Evolutionary conservation across 1,140 invertebrate species (phyloP).

Genomic region (Ctenoplectra terminalis): DNA sequence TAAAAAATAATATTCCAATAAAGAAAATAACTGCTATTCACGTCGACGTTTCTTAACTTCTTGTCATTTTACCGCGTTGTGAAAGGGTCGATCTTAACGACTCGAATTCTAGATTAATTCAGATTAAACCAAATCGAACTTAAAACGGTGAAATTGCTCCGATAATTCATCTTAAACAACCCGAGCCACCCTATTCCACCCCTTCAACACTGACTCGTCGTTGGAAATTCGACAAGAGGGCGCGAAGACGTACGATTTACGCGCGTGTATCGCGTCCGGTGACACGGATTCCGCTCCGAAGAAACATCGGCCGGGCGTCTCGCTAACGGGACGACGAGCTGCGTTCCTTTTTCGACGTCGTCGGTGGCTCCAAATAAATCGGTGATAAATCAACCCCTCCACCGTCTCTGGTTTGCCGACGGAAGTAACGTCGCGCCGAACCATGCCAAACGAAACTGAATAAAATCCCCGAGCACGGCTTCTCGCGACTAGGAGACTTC

Average conservation of each 20-base stretch:
- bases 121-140: too few species aligned
- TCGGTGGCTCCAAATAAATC: constrained; percentile 9
- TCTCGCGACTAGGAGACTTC: not conserved
- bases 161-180: too few species aligned
- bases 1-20: too few species aligned
- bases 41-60: too few species aligned
- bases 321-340: constrained; percentile 18
- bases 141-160: too few species aligned
- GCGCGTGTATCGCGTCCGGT: not conserved
- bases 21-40: too few species aligned
- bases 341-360: not conserved
- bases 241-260: constrained; percentile 10
- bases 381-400: constrained; percentile 21
- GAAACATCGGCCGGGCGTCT: constrained; percentile 9
- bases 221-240: not conserved
- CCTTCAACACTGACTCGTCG: not conserved
- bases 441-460: constrained; percentile 27
- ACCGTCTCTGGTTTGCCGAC: not conserved
- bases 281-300: not conserved
- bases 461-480: constrained; percentile 5
- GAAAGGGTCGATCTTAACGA: too few species aligned
- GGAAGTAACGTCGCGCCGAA: constrained; percentile 11
- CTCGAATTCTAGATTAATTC: too few species aligned
- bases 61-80: too few species aligned
- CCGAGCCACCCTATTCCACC: too few species aligned